Evolutionary conservation across 2,797 vertebrate genomes (phyloP).

Genomic region (Australoheros facetus): DNA sequence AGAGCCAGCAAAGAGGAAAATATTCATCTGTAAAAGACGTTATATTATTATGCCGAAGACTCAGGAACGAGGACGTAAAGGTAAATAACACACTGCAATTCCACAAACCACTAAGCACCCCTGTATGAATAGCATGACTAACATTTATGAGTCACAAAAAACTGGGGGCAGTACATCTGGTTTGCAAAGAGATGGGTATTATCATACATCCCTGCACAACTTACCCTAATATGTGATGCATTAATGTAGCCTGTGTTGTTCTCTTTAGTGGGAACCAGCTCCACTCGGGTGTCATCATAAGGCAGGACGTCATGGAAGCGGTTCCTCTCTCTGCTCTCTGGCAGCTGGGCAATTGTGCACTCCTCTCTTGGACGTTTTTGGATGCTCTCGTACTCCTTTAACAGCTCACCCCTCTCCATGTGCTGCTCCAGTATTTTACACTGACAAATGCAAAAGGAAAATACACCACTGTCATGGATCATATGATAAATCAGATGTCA

Average conservation of each 20-base stretch:
- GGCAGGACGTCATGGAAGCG: conserved; percentile 96
- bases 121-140: neutral
- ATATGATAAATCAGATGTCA: too few relatives aligned
- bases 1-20: neutral
- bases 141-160: neutral
- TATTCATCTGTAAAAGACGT: neutral
- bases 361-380: conserved; percentile 84
- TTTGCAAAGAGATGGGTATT: neutral
- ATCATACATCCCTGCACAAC: neutral
- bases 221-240: conserved; percentile 87
- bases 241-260: conserved; percentile 99
- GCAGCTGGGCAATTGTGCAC: conserved; percentile 85
- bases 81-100: neutral
- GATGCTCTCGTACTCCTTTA: conserved; percentile 93
- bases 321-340: conserved; percentile 93
- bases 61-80: neutral
- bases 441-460: conserved; percentile 68
- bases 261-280: conserved; percentile 97
- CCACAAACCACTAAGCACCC: neutral
- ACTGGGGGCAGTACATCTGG: neutral
- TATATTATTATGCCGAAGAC: neutral
- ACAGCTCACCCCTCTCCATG: conserved; percentile 90
- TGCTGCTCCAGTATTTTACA: conserved; percentile 90
- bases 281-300: conserved; percentile 92
- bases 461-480: neutral